Evolutionary conservation across 2,113 vertebrate genomes (phyloP).

Genomic region (Sander lucioperca): DNA sequence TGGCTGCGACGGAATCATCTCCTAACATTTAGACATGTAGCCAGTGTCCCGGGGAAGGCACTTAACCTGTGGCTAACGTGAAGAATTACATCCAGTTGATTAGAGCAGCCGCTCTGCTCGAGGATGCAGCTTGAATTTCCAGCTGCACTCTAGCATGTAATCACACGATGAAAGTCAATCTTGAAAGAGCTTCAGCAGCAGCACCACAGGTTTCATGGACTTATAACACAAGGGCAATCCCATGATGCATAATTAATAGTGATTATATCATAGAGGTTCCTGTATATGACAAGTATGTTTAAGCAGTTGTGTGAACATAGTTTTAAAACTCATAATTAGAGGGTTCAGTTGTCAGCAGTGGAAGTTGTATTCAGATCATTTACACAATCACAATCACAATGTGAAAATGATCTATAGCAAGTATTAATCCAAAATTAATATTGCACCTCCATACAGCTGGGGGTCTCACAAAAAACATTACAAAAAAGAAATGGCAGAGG

Average conservation of each 20-base stretch:
- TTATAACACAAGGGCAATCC: conserved; percentile 1
- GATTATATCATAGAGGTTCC: neutral
- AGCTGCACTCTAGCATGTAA: conserved; percentile 45
- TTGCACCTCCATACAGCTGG: neutral
- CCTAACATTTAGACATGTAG: conserved; percentile 47
- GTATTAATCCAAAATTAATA: neutral
- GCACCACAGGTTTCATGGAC: conserved; percentile 1
- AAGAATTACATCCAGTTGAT: conserved; percentile 63
- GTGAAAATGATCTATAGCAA: neutral
- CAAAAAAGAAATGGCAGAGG: no score
- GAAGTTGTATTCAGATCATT: neutral
- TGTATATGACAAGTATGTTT: neutral
- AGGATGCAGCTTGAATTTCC: conserved; percentile 49
- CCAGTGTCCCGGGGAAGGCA: conserved; percentile 43
- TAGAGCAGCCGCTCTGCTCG: conserved; percentile 44
- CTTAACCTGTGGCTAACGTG: conserved; percentile 63
- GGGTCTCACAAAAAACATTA: neutral
- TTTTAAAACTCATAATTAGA: conserved; percentile 5
- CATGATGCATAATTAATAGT: conserved; percentile 5
- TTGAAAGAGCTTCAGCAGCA: conserved; percentile 12
- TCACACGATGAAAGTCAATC: conserved; percentile 25
- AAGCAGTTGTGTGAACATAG: neutral
- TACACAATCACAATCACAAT: neutral
- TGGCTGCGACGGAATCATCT: conserved; percentile 53
- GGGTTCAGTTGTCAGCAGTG: neutral